These are phyloP conservation scores for Lucinisca nassula DNA, from an alignment of 2,888 invertebrate species.

Conservation along the genomic window DNA sequence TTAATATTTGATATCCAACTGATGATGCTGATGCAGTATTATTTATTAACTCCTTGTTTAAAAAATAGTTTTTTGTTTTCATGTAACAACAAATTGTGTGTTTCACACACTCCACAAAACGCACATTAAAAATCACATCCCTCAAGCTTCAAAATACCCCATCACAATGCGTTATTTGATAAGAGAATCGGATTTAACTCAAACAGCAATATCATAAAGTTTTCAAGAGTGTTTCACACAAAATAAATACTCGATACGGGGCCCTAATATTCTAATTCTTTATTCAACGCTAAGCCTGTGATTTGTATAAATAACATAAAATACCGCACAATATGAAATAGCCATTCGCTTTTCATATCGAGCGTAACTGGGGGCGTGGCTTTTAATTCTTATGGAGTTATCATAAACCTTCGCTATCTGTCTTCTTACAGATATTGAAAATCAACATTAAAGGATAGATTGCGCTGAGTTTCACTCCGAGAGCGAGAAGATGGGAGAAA, in stretches of 20 bases:
- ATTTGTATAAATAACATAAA: conserved; percentile 17
- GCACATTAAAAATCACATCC: no score
- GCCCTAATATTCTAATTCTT: conserved; percentile 15
- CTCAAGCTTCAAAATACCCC: background rate
- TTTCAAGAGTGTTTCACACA: background rate
- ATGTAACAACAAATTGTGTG: no score
- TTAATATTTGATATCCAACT: no score
- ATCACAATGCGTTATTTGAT: conserved; percentile 1
- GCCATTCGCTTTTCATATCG: conserved; percentile 15
- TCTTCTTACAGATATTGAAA: background rate
- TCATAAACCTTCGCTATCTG: background rate
- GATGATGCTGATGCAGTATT: no score
- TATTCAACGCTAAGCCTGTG: conserved; percentile 9
- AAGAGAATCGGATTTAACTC: background rate
- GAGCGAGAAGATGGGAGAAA: no score
- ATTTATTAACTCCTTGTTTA: no score
- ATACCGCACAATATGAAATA: conserved; percentile 3
- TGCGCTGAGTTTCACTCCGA: background rate
- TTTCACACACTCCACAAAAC: no score
- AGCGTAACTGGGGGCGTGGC: conserved; percentile 1
- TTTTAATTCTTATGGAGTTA: background rate
- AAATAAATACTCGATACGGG: conserved; percentile 13
- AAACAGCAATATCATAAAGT: background rate
- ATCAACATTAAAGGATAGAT: background rate
- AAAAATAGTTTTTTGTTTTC: no score